phyloP scores from a whole-genome alignment of 2,113 vertebrate genomes.

The Entomyzon cyanotis region DNA sequence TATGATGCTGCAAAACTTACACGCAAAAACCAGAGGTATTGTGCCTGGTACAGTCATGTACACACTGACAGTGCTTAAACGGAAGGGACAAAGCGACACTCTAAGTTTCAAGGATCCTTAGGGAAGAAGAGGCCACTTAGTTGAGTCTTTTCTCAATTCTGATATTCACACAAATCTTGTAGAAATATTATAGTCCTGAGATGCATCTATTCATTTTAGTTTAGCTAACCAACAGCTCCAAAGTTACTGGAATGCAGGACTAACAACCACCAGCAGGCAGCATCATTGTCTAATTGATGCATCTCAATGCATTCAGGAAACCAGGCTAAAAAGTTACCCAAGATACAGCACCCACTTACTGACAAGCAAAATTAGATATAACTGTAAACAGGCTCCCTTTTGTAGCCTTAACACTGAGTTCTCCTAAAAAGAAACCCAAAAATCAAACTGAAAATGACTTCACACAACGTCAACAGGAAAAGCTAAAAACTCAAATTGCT shows the following conservation, averaged over 20 bases:
- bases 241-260: not conserved
- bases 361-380: not conserved
- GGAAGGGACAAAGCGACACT: not conserved
- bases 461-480: not conserved
- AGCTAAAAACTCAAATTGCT: conserved; percentile 25
- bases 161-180: not conserved
- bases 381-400: not conserved
- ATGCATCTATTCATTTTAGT: not conserved
- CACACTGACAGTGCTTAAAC: not conserved
- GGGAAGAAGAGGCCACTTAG: not conserved
- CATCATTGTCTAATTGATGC: not conserved
- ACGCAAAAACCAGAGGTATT: not conserved
- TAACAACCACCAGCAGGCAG: not conserved
- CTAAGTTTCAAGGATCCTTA: not conserved
- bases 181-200: not conserved
- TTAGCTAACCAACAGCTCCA: not conserved
- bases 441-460: not conserved
- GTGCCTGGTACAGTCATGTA: not conserved
- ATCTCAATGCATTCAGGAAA: not conserved
- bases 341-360: not conserved
- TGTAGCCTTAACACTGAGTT: not conserved
- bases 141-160: not conserved
- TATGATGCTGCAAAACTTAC: not conserved
- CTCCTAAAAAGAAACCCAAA: not conserved
- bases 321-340: not conserved